Evolutionary conservation across 1,140 invertebrate species (phyloP).

Genomic region (Leptonema lineaticorne): DNA sequence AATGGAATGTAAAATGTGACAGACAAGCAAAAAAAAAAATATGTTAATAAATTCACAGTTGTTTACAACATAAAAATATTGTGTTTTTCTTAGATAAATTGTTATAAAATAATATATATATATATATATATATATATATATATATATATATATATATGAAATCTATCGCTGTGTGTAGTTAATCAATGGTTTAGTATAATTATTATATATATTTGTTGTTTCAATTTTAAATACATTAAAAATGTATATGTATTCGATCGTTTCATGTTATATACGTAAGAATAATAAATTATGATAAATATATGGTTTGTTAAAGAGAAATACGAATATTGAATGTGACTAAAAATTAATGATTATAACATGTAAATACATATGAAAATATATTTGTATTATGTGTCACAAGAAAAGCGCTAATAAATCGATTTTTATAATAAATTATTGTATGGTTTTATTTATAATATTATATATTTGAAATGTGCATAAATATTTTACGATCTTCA

Average conservation of each 20-base stretch:
- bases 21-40: background rate
- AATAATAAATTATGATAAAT: too few species aligned
- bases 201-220: background rate
- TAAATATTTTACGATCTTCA: too few species aligned
- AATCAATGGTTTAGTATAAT: background rate
- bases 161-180: background rate
- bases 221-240: background rate
- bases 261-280: background rate
- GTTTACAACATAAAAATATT: background rate
- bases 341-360: background rate
- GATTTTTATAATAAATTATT: constrained; percentile 21
- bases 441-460: too few species aligned
- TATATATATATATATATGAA: constrained; percentile 4
- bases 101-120: background rate
- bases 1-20: background rate
- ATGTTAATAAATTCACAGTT: background rate
- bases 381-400: constrained; percentile 14
- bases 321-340: background rate
- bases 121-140: background rate
- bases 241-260: background rate
- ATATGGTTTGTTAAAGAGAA: background rate
- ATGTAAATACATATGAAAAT: background rate
- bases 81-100: background rate
- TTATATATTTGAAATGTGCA: too few species aligned
- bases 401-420: constrained; percentile 17